phyloP scores from a whole-genome alignment of 1,140 invertebrate genomes.

The Coboldia fuscipes region DNA sequence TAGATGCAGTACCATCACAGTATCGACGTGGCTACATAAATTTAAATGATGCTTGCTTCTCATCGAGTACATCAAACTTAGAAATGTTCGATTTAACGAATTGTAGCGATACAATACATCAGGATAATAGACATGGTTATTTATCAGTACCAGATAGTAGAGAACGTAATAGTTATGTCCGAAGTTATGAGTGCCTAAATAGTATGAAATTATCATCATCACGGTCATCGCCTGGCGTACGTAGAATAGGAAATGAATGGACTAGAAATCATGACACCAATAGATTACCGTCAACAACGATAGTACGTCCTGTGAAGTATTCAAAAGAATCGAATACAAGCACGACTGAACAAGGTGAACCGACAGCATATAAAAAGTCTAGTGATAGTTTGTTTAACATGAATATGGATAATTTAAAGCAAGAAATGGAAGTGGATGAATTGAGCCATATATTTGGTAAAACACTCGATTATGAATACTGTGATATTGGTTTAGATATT shows the following conservation, averaged over 20 bases:
- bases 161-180: conserved; percentile 1
- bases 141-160: neutral
- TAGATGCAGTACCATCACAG: conserved; percentile 3
- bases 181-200: conserved; percentile 4
- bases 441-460: too few relatives aligned
- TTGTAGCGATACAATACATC: neutral
- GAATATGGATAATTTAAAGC: too few relatives aligned
- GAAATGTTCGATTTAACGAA: neutral
- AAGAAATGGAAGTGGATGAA: neutral
- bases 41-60: conserved; percentile 5
- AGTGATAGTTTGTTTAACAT: too few relatives aligned
- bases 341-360: too few relatives aligned
- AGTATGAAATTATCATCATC: conserved; percentile 2
- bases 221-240: neutral
- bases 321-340: too few relatives aligned
- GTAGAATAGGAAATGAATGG: too few relatives aligned
- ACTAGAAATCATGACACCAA: too few relatives aligned
- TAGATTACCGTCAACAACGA: too few relatives aligned
- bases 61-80: conserved; percentile 2
- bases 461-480: too few relatives aligned
- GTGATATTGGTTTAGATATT: too few relatives aligned
- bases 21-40: conserved; percentile 4
- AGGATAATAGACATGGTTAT: neutral
- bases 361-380: too few relatives aligned
- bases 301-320: too few relatives aligned